Percentiles rank a stretch among this genome's conserved stretches.
These are phyloP conservation scores for Varanus komodoensis DNA, from an alignment of 2,113 vertebrate species.

Conservation along the genomic window DNA sequence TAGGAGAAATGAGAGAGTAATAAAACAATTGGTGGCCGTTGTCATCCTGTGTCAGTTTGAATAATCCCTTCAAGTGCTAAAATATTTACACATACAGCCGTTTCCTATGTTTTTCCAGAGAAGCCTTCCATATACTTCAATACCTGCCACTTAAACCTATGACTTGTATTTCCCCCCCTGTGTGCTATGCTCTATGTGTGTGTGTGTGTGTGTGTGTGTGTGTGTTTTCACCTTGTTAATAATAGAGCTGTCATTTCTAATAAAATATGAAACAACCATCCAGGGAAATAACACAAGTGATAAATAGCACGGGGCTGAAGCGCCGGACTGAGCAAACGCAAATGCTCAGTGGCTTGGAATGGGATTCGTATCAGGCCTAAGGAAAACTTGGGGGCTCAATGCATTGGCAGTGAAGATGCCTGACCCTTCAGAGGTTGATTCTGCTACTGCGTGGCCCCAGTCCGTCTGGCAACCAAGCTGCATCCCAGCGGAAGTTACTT, in stretches of 20 bases:
- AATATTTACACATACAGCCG: slow-evolving; percentile 60
- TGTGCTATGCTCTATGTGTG: slow-evolving; percentile 22
- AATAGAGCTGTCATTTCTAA: slow-evolving; percentile 82
- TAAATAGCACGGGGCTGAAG: slow-evolving; percentile 61
- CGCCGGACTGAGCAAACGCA: slow-evolving; percentile 53
- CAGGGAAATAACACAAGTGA: slow-evolving; percentile 74
- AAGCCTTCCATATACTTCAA: slow-evolving; percentile 68
- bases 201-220: slow-evolving; percentile 24
- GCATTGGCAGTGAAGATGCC: slow-evolving; percentile 7
- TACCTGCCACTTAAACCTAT: slow-evolving; percentile 58
- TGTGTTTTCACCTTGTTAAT: slow-evolving; percentile 71
- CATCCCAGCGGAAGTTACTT: neutral
- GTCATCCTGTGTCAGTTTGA: slow-evolving; percentile 70
- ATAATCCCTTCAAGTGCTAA: slow-evolving; percentile 70
- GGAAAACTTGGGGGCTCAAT: slow-evolving; percentile 6
- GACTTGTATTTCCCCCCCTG: slow-evolving; percentile 63
- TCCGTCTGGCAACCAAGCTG: neutral
- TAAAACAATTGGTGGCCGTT: slow-evolving; percentile 82
- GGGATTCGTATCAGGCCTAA: slow-evolving; percentile 57
- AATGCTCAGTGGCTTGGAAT: slow-evolving; percentile 64
- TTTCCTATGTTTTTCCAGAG: slow-evolving; percentile 57
- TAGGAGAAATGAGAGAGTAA: slow-evolving; percentile 69
- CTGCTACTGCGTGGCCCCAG: neutral
- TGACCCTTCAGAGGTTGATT: neutral
- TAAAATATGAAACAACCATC: slow-evolving; percentile 75